Conservation (phyloP, 2,113 vertebrate genomes). For the Pseudopipra pipra region DNA sequence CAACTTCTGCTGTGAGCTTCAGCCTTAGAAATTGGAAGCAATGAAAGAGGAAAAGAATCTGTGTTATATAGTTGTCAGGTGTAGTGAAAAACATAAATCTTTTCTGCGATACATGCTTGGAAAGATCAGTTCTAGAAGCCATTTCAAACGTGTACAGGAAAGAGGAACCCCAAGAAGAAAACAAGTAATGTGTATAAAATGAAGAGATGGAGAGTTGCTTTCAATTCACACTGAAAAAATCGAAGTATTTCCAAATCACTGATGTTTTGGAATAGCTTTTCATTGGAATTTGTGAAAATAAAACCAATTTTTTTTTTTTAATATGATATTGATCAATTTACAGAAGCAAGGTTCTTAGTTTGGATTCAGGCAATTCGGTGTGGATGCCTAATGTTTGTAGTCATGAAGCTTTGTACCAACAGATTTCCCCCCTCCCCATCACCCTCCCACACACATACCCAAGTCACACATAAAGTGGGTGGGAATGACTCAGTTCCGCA, state of each 20-base stretch:
- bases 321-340: neutral
- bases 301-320: neutral
- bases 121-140: neutral
- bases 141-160: neutral
- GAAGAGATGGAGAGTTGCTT: neutral
- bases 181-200: neutral
- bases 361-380: neutral
- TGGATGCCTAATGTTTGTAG: neutral
- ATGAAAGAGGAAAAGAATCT: neutral
- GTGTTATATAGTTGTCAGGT: rapidly evolving
- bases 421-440: neutral
- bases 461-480: neutral
- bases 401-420: neutral
- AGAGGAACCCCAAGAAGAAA: neutral
- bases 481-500: neutral
- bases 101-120: neutral
- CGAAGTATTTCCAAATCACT: neutral
- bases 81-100: neutral
- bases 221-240: neutral
- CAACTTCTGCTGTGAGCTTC: neutral
- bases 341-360: neutral
- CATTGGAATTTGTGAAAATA: neutral
- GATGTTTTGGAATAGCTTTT: neutral
- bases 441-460: neutral
- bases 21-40: neutral